Evolutionary conservation across 2,888 invertebrate genomes (phyloP).

Genomic region (Polia nebulosa): DNA sequence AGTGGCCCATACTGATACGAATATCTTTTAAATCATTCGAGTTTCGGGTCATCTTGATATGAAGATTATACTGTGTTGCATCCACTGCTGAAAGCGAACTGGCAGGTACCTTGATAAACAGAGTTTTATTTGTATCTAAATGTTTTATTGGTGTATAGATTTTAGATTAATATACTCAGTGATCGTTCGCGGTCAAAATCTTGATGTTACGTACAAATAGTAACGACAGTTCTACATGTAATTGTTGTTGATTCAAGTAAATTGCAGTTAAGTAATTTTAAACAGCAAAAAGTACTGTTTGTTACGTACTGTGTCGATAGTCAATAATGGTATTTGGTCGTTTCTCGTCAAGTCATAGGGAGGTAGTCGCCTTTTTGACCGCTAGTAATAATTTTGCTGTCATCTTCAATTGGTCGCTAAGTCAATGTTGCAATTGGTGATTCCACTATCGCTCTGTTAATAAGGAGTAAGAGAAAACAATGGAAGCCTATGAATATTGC

Average conservation of each 20-base stretch:
- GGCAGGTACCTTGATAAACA: neutral
- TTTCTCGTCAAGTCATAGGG: slow-evolving; percentile 1
- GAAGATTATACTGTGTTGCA: neutral
- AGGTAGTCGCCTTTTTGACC: slow-evolving; percentile 5
- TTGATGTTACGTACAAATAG: slow-evolving; percentile 36
- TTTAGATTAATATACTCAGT: slow-evolving; percentile 7
- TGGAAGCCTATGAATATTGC: neutral
- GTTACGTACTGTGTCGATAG: neutral
- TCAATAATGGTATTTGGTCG: slow-evolving; percentile 11
- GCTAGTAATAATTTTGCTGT: slow-evolving; percentile 26
- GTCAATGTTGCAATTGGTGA: neutral
- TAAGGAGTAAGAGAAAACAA: neutral
- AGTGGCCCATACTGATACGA: neutral
- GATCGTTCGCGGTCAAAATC: slow-evolving; percentile 4
- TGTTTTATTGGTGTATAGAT: slow-evolving; percentile 3
- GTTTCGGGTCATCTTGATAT: too few relatives aligned
- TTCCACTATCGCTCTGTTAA: neutral
- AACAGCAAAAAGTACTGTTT: slow-evolving; percentile 1
- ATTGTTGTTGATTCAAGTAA: slow-evolving; percentile 13
- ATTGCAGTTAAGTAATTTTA: slow-evolving; percentile 9
- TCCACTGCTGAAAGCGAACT: neutral
- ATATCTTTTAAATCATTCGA: neutral
- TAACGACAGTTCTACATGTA: slow-evolving; percentile 5
- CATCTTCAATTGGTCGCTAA: neutral
- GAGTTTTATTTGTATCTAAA: neutral